Base-by-base conservation (phyloP, 1,140 invertebrate species). In the Diorhabda elongata region DNA sequence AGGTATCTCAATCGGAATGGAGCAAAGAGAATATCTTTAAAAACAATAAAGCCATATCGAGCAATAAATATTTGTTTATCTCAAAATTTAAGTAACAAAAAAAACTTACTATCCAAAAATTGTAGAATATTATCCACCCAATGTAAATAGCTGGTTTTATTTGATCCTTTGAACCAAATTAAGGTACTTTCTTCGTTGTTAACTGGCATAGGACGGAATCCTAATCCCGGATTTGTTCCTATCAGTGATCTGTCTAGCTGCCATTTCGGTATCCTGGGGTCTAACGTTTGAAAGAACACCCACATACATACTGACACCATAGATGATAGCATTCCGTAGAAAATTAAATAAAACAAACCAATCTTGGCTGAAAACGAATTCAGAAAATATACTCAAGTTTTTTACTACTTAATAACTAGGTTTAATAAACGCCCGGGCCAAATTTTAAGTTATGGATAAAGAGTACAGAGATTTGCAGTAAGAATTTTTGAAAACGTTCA, bases 181-280 rank as follows among this genome's bases (percentile, higher is more conserved):
- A 98, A 86, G 61, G 96, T 97, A 79, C 93, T 96, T 80, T 96
- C 94, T 75, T 96, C 90, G 82, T 96, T 95, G 68, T 88, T 88
- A 73, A 91, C 90, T 52, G 96, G 95, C 88, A 95, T 93, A 64
- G 96, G 96, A 77, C 95, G 86, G 85, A 97, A 98, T 73, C 95
- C 95, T 77, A 98, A 86, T 79, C 93, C 94, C 77, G 96, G 95
- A 86, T 95, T 97, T 70, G 90, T 93, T 74, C 94, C 95, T 71
- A 98, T 95, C 67, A 97, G 86, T 60, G 94, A 95, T 56, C 86
- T 79, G 43, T 91, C 88, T 59, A 94, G 81, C 76, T 91, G 88
- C 88, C 94, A 95, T 79, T 89, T 93, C 3, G 96, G 94, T 79
- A 90, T 88, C 71, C 92, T 87, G 4, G 90, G 88, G 82, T 97